These are phyloP conservation scores for Hylaeus anthracinus DNA, from an alignment of 1,140 invertebrate genomes.

Conservation along the genomic window DNA sequence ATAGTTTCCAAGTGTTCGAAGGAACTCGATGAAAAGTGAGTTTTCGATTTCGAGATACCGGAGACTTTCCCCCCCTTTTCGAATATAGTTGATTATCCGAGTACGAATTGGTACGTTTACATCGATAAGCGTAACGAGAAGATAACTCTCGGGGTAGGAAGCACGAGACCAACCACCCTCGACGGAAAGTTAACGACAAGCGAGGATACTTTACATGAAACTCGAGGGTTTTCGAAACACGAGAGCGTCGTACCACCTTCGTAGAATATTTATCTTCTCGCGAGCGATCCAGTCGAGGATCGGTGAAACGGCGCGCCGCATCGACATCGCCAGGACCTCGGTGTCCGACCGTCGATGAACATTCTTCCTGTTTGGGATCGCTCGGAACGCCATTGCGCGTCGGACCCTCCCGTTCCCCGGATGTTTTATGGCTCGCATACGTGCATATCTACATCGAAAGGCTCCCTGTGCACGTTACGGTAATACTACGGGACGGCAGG, in stretches of 20 bases:
- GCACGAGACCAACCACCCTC: too few relatives aligned
- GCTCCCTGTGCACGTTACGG: constrained; percentile 59
- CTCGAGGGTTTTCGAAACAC: background rate
- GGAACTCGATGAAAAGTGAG: constrained; percentile 7
- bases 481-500: constrained; percentile 57
- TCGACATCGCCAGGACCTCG: constrained; percentile 44
- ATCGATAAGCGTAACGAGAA: too few relatives aligned
- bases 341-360: constrained; percentile 65
- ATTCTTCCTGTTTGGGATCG: constrained; percentile 66
- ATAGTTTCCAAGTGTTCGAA: constrained; percentile 26
- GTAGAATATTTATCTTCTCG: constrained; percentile 43
- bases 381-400: constrained; percentile 59
- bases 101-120: too few relatives aligned
- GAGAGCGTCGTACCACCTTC: constrained; percentile 12
- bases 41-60: background rate
- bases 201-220: constrained; percentile 18
- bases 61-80: background rate
- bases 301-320: constrained; percentile 44
- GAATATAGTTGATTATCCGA: too few relatives aligned
- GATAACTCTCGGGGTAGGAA: background rate
- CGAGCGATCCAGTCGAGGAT: constrained; percentile 52
- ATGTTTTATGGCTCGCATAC: constrained; percentile 70
- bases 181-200: background rate
- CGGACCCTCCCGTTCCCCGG: constrained; percentile 63
- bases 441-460: constrained; percentile 69